phyloP scores from a whole-genome alignment of 2,113 vertebrate species.

The Brevimyrus niger region DNA sequence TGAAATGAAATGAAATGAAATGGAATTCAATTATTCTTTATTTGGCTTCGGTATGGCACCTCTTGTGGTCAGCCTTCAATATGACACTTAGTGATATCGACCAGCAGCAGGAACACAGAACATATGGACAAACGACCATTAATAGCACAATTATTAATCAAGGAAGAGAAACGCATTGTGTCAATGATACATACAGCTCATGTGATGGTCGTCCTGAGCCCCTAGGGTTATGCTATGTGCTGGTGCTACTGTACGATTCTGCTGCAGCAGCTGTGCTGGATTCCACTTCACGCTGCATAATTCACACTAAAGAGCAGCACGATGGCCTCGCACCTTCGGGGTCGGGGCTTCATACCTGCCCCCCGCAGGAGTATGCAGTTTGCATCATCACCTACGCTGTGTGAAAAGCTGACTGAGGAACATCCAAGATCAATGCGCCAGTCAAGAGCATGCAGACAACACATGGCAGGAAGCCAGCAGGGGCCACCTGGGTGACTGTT shows the following conservation, averaged over 20 bases:
- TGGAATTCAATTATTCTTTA: neutral
- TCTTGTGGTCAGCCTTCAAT: neutral
- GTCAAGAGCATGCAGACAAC: neutral
- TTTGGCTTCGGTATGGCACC: neutral
- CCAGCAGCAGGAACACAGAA: neutral
- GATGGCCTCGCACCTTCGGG: neutral
- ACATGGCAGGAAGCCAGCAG: neutral
- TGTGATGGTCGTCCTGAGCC: neutral
- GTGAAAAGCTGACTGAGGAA: neutral
- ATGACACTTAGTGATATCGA: neutral
- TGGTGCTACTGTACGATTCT: neutral
- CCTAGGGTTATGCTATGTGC: neutral
- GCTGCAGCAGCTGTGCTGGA: neutral
- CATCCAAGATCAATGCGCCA: neutral
- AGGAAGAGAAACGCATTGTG: neutral
- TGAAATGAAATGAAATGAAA: neutral
- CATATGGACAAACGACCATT: neutral
- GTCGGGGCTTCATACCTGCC: neutral
- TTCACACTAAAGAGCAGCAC: conserved; percentile 12
- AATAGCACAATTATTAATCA: neutral
- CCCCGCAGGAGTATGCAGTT: neutral
- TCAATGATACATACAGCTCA: neutral
- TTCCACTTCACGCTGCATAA: conserved; percentile 19
- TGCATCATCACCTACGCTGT: neutral
- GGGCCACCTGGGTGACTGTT: neutral